phyloP scores from a whole-genome alignment of 2,113 vertebrate genomes.

The Tyrannus savana region DNA sequence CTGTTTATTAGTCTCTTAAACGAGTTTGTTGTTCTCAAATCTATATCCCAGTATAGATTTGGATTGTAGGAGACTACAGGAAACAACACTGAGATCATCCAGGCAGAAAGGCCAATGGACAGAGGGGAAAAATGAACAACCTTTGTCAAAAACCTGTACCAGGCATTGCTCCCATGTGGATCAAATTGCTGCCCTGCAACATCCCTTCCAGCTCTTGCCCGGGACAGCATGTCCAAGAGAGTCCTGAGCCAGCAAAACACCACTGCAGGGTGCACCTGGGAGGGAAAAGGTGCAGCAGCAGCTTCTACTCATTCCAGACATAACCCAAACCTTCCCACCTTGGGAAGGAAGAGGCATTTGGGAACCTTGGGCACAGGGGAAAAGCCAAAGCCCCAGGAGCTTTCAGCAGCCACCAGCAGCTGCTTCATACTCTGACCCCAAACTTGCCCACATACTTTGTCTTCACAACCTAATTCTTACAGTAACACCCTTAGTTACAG shows the following conservation, averaged over 20 bases:
- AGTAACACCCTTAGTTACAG: background rate
- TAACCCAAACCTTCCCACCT: background rate
- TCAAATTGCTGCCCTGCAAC: background rate
- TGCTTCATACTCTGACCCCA: background rate
- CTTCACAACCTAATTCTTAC: background rate
- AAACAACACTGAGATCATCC: background rate
- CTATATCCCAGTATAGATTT: background rate
- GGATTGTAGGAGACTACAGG: background rate
- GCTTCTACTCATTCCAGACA: background rate
- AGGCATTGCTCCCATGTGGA: fast-evolving
- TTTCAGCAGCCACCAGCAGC: background rate
- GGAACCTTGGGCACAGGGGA: background rate
- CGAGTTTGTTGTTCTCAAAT: background rate
- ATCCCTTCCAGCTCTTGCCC: background rate
- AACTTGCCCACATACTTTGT: background rate
- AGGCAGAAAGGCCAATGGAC: background rate
- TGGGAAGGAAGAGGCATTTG: background rate
- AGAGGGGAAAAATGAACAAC: background rate
- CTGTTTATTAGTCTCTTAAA: background rate
- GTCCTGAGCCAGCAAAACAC: background rate
- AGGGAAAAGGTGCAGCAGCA: background rate
- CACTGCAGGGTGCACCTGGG: background rate
- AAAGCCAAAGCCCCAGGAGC: background rate
- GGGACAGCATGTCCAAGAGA: background rate
- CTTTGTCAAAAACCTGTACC: background rate